phyloP scores from a whole-genome alignment of 2,888 invertebrate species.

The Orthonevra nobilis region DNA sequence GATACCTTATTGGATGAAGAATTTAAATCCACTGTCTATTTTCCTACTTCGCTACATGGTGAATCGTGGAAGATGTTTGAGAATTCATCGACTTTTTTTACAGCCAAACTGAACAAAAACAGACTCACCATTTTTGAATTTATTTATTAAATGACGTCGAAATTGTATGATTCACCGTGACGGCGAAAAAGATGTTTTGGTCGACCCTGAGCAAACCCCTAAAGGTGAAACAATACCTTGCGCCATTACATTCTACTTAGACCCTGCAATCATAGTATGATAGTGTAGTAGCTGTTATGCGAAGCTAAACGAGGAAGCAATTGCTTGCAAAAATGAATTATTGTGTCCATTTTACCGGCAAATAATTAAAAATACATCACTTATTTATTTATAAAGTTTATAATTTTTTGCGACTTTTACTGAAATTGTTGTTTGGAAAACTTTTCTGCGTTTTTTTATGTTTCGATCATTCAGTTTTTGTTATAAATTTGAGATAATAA shows the following conservation, averaged over 20 bases:
- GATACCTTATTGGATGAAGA: conserved; percentile 8
- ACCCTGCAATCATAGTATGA: background rate
- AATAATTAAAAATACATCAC: conserved; percentile 10
- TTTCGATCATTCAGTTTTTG: no score
- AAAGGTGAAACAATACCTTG: conserved; percentile 5
- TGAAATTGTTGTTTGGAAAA: no score
- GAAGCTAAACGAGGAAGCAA: no score
- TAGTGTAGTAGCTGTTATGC: no score
- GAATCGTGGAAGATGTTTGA: conserved; percentile 20
- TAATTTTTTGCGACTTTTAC: no score
- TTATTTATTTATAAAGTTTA: no score
- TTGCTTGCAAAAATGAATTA: background rate
- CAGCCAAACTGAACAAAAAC: conserved; percentile 1
- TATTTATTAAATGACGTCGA: conserved; percentile 7
- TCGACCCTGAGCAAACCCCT: background rate
- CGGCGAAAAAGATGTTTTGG: background rate
- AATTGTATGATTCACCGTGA: conserved; percentile 3
- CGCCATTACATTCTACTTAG: conserved; percentile 7
- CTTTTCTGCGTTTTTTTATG: no score
- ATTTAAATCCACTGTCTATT: conserved; percentile 11
- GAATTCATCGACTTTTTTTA: background rate
- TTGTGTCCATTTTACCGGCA: conserved; percentile 10
- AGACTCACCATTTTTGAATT: conserved; percentile 4
- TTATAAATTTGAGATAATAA: no score
- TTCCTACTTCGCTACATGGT: background rate